phyloP scores from a whole-genome alignment of 2,797 vertebrate genomes.

The Chloroceryle inda region DNA sequence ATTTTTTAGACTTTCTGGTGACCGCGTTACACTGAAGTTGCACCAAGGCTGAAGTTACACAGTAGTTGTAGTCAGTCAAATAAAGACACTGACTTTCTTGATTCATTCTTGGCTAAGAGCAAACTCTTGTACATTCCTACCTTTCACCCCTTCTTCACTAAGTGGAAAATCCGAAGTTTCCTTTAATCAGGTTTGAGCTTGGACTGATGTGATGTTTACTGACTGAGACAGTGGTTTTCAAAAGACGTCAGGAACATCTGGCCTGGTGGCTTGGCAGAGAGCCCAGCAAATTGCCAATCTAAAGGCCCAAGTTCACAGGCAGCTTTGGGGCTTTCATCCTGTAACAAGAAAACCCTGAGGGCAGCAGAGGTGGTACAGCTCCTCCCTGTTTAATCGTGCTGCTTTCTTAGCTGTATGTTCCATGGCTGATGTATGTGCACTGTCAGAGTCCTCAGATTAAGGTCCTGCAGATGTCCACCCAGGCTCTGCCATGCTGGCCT shows the following conservation, averaged over 20 bases:
- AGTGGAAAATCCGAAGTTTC: constrained; percentile 62
- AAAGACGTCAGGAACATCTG: constrained; percentile 50
- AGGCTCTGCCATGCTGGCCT: background rate
- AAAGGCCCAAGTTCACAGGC: background rate
- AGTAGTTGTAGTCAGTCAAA: constrained; percentile 44
- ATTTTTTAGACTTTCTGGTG: background rate
- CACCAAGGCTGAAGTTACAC: constrained; percentile 5
- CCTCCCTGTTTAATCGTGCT: background rate
- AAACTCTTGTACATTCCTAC: constrained; percentile 26
- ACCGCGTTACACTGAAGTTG: background rate
- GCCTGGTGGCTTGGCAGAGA: constrained; percentile 43
- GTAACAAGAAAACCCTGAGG: background rate
- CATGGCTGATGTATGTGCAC: rapidly evolving
- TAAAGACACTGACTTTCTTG: constrained; percentile 54
- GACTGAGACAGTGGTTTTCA: constrained; percentile 39
- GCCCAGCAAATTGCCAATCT: constrained; percentile 56
- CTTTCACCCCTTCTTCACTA: constrained; percentile 52
- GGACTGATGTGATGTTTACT: constrained; percentile 70
- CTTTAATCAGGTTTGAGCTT: constrained; percentile 50
- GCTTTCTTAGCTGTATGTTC: background rate
- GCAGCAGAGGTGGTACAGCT: background rate
- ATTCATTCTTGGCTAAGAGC: constrained; percentile 24
- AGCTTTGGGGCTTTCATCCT: background rate
- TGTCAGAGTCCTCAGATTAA: background rate
- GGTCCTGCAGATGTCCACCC: background rate